Evolutionary conservation across 2,797 vertebrate species (phyloP).

Genomic region (Sternotherus odoratus): DNA sequence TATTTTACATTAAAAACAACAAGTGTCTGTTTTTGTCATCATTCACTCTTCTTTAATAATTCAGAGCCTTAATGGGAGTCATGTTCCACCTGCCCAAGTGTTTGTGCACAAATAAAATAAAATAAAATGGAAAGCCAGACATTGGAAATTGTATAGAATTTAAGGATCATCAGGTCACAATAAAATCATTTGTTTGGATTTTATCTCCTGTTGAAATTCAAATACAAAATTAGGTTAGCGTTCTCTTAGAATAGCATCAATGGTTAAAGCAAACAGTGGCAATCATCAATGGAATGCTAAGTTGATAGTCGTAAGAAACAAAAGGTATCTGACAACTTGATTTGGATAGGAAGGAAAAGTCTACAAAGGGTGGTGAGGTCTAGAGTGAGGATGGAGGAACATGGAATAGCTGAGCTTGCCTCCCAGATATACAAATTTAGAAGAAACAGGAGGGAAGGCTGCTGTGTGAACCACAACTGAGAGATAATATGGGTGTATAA

Average conservation of each 20-base stretch:
- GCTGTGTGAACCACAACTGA: constrained; percentile 21
- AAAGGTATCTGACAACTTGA: too few relatives aligned
- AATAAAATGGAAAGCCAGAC: not conserved
- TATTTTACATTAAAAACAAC: not conserved
- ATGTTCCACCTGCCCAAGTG: accelerated
- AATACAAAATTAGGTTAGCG: accelerated
- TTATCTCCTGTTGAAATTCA: accelerated
- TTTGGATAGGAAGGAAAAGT: not conserved
- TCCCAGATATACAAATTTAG: accelerated
- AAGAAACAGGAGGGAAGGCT: not conserved
- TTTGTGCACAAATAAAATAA: not conserved
- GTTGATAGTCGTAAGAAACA: too few relatives aligned
- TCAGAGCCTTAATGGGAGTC: not conserved
- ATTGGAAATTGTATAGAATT: accelerated
- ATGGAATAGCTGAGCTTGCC: not conserved
- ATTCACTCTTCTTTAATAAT: accelerated
- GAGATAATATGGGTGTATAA: not conserved
- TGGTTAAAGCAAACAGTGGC: not conserved
- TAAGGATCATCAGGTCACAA: accelerated
- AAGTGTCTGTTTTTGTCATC: not conserved
- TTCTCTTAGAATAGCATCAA: accelerated
- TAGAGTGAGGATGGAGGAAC: not conserved
- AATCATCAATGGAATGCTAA: not conserved
- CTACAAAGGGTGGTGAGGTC: not conserved
- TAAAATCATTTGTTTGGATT: accelerated